A percentile compares a stretch with the other conserved stretches of the same genome.
Conservation (phyloP, 2,113 vertebrate species). For the Ailuropoda melanoleuca region DNA sequence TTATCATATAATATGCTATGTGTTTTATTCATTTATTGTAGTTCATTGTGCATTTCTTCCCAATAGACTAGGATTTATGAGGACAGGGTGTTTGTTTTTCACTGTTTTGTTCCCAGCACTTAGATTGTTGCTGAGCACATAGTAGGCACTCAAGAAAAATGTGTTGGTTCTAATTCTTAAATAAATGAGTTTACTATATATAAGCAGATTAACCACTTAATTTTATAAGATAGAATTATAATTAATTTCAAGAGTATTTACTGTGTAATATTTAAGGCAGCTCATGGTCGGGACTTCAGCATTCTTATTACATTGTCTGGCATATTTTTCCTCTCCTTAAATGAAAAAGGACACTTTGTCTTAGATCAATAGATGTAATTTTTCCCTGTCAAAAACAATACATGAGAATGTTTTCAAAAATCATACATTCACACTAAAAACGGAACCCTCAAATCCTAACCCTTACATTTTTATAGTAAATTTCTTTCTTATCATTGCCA, state of each 20-base stretch:
- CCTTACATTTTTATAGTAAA: neutral
- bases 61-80: neutral
- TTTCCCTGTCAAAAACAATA: neutral
- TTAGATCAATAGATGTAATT: neutral
- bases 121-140: neutral
- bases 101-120: neutral
- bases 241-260: neutral
- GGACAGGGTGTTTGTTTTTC: neutral
- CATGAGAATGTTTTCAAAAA: neutral
- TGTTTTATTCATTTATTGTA: neutral
- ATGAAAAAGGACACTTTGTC: neutral
- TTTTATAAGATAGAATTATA: neutral
- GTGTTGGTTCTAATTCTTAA: neutral
- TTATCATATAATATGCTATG: neutral
- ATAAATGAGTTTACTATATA: neutral
- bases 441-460: neutral
- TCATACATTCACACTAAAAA: neutral
- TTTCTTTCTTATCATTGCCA: neutral
- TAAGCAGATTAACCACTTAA: neutral
- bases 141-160: neutral
- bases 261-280: neutral
- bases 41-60: neutral
- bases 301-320: neutral
- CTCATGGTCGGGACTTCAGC: neutral
- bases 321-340: neutral